Evolutionary conservation across 2,113 vertebrate genomes (phyloP), one percentile per base, ranked within the genome.

Genomic region (Paradisaea rubra): DNA sequence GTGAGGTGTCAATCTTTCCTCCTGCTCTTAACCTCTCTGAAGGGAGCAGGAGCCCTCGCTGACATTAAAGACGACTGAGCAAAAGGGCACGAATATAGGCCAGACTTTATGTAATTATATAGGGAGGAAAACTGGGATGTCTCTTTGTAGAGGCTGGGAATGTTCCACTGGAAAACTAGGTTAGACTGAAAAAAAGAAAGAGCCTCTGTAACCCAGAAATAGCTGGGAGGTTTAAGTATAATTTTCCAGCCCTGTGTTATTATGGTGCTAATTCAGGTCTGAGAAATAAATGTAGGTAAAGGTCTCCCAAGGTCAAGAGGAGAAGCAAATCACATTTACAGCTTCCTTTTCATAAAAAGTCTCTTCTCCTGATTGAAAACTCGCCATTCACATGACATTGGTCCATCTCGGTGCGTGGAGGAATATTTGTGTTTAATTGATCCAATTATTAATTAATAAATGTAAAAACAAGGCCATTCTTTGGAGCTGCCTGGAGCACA

Each of bases 121-220:
- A 50, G 93, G 80, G 77, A 91, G 45, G 72, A 81, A 94, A 96
- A 91, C 74, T 92, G 85, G 92, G 91, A 91, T 92, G 87, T 69
- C 89, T 95, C 89, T 96, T 96, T 86, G 91, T 90, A 94, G 56
- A 94, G 30, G 89, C 88, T 94, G 89, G 94, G 94, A 94, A 95
- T 72, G 94, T 94, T 94, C 89, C 81, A 85, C 88, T 93, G 90
- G 85, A 95, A 97, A 97, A 94, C 93, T 96, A 96, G 96, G 96
- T 95, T 96, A 97, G 79, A 22, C 85, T 65, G 88, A 93, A 94
- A 97, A 94, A 97, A 91, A 95, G 93, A 96, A 95, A 94, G 91
- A 94, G 72, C 69, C 90, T 92, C 90, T 92, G 91, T 95, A 96
- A 94, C 83, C 88, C 83, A 96, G 89, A 97, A 97, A 96, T 96